Evolutionary conservation across 2,113 vertebrate species (phyloP), one percentile per base, ranked within the genome.

Genomic region (Leptocoma aspasia): DNA sequence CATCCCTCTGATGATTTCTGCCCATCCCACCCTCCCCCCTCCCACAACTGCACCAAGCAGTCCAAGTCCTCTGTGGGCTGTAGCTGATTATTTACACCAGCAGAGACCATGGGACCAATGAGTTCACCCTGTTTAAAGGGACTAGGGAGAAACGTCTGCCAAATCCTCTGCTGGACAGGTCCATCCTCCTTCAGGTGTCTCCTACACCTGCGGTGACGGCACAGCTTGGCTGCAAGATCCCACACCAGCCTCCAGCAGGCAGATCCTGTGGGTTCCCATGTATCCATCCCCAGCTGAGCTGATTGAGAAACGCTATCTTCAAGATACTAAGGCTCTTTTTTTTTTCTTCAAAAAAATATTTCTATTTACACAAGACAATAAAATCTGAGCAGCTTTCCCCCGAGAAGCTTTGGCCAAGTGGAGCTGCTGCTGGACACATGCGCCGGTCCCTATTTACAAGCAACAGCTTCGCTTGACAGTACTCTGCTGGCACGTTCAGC

Each of bases 361-460:
- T 95, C 85, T 97, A 92, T 96, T 96, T 97, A 94, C 96, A 96
- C 41, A 65, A 81, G 60, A 96, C 90, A 95, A 60, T 81, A 86
- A 95, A 96, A 96, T 89, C 82, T 57, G 73, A 93, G 81, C 82
- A 71, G 94, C 44, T 86, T 71, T 86, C 5, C 72, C 61, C 65
- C 49, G 0, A 52, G 82, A 96, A 92, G 61, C 49, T 73, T 89
- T 79, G 65, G 41, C 69, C 45, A 69, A 94, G 71, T 0, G 3
- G 59, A 95, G 65, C 45, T 9, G 12, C 84, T 90, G 73, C 84
- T 68, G 84, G 81, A 86, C 4, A 2, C 2, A 9, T 59, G 64
- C 2, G 7, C 45, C 0, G 1, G 86, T 88, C 92, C 60, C 50
- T 94, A 82, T 78, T 84, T 86, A 96, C 83, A 93, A 81, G 60